Evolutionary conservation across 2,797 vertebrate species (phyloP).

Genomic region (Acanthurus tractus): DNA sequence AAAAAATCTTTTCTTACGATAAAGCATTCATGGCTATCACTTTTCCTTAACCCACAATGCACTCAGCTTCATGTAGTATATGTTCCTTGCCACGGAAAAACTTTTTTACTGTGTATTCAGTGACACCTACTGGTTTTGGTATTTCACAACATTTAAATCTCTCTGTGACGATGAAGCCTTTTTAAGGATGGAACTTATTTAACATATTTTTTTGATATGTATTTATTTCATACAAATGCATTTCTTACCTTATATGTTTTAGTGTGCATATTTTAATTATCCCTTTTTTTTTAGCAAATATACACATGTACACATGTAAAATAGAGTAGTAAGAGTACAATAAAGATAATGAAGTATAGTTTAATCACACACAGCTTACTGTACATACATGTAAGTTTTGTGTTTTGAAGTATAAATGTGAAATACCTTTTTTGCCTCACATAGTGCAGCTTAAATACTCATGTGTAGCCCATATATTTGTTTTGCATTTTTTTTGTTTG

Average conservation of each 20-base stretch:
- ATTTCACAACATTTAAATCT: background rate
- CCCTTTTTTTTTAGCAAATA: background rate
- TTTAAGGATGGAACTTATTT: background rate
- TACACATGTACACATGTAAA: background rate
- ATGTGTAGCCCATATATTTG: no score
- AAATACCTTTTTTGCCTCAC: background rate
- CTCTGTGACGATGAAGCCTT: background rate
- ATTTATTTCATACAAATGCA: conserved; percentile 12
- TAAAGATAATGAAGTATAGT: no score
- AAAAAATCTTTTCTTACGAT: conserved; percentile 86
- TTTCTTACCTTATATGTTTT: no score
- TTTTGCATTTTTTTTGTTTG: no score
- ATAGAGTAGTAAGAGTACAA: no score
- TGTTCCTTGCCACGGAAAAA: conserved; percentile 9
- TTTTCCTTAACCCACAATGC: background rate
- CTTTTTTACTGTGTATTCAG: conserved; percentile 15
- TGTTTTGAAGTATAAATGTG: conserved; percentile 1
- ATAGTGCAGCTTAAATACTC: conserved; percentile 5
- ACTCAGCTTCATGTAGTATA: rapidly evolving
- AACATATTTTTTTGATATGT: background rate
- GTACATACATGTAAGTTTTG: background rate
- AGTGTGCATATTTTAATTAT: background rate
- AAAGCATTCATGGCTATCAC: conserved; percentile 10
- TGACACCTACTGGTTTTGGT: conserved; percentile 61
- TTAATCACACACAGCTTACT: background rate